A percentile compares a stretch with the other conserved stretches of the same genome.
Conservation (phyloP, 2,113 vertebrate genomes). For the Caretta caretta region DNA sequence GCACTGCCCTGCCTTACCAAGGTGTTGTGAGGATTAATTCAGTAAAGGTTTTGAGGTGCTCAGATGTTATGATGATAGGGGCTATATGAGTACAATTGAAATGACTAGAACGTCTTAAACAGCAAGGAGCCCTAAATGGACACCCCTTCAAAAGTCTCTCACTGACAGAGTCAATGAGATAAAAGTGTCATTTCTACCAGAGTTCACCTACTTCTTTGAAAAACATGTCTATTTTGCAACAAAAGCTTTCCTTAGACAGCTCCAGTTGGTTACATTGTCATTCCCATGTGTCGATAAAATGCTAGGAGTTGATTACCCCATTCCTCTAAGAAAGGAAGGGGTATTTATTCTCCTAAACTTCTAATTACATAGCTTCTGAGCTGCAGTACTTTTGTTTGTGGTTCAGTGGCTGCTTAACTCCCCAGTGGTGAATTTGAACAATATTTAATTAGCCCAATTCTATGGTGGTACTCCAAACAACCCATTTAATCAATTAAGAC, state of each 20-base stretch:
- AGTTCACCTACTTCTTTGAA: neutral
- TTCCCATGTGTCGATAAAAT: neutral
- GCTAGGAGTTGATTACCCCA: neutral
- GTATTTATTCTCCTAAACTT: neutral
- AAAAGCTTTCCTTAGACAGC: neutral
- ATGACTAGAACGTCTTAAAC: neutral
- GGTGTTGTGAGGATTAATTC: neutral
- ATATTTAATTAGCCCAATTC: constrained; percentile 58
- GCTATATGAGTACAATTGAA: neutral
- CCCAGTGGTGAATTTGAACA: constrained; percentile 45
- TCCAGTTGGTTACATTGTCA: neutral
- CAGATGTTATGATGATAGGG: neutral
- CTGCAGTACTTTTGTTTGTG: neutral
- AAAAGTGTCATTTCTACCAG: neutral
- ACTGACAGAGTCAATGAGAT: neutral
- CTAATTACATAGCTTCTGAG: constrained; percentile 56
- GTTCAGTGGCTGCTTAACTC: constrained; percentile 38
- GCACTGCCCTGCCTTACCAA: neutral
- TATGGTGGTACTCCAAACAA: constrained; percentile 53
- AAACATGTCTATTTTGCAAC: neutral
- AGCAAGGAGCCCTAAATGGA: neutral
- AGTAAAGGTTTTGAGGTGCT: neutral
- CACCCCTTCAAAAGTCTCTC: neutral
- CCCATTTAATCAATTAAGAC: constrained; percentile 61
- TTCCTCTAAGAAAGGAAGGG: constrained; percentile 16